Evolutionary conservation across 2,888 invertebrate species (phyloP).

Genomic region (Sarcophaga rosellei): DNA sequence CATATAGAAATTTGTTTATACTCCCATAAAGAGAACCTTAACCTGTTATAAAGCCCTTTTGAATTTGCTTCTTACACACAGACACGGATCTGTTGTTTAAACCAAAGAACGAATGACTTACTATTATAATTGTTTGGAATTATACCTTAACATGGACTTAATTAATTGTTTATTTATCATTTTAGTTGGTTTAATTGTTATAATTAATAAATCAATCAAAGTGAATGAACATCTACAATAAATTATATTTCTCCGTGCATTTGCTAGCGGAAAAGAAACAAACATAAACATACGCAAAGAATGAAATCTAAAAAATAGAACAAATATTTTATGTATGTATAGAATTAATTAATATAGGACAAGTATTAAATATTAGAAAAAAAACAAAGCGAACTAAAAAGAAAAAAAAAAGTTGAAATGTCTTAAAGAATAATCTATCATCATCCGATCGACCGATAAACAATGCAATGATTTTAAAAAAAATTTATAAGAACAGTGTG

Average conservation of each 20-base stretch:
- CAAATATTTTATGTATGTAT: slow-evolving; percentile 12
- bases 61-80: too few relatives aligned
- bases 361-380: slow-evolving; percentile 16
- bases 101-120: too few relatives aligned
- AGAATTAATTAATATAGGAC: slow-evolving; percentile 37
- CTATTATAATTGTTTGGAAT: slow-evolving; percentile 37
- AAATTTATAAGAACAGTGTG: not conserved
- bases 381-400: not conserved
- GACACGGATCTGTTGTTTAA: too few relatives aligned
- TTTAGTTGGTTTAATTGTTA: slow-evolving; percentile 16
- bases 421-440: slow-evolving; percentile 36
- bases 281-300: slow-evolving; percentile 32
- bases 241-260: slow-evolving; percentile 21
- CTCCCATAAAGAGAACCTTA: too few relatives aligned
- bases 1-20: too few relatives aligned
- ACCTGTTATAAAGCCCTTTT: too few relatives aligned
- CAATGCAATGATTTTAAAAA: slow-evolving; percentile 24
- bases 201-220: slow-evolving; percentile 45
- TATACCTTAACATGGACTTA: slow-evolving; percentile 65
- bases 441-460: not conserved
- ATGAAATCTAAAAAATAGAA: slow-evolving; percentile 20
- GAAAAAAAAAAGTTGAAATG: slow-evolving; percentile 16
- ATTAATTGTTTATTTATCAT: slow-evolving; percentile 54
- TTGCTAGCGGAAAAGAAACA: slow-evolving; percentile 6
- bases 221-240: slow-evolving; percentile 49